Evolutionary conservation across 1,140 invertebrate species (phyloP), one percentile per base, ranked within the genome.

Genomic region (Platyura marginata): DNA sequence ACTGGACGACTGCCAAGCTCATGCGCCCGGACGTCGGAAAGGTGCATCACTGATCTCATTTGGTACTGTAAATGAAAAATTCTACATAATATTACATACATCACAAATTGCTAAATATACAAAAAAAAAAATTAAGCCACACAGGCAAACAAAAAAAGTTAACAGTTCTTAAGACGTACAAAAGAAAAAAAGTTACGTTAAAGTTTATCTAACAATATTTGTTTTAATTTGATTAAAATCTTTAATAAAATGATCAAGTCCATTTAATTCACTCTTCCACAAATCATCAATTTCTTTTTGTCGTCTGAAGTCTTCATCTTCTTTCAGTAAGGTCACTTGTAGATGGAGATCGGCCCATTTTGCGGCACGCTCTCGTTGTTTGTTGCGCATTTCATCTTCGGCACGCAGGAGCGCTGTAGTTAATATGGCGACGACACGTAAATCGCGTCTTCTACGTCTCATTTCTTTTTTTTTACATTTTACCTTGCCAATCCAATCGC

Each of bases 401-500:
- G 58, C 58, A 6, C 49, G 46, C 2, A 49, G 38, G 15, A 61
- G 40, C 3, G 58, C 58, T 15, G 56, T 60, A 19, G 57, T 53
- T 42, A 61, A 54, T 42, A 61, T 60, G 46, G 58, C 58, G 44
- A 49, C 51, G 2, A 61, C 56, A 34, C 58, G 57, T 23, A 61
- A 46, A 40, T 54, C 48, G 19, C 57, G 48, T 25, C 53, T 38
- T 44, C 58, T 58, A n/a, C 57, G 51, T 11, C 57, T 49, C 57
- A 61, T 60, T 56, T 60, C 54, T 32, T 54, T 47, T 11, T 56
- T 55, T 42, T 61, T 61, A 35, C 56, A 44, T 39, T 58, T 58
- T 36, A 61, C 54, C 51, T 58, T 58, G 35, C 49, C 52, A 21
- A 61, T 58, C 58, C 58, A 61, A 43, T 58, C 56, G 10, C 48